Conservation (phyloP, 2,113 vertebrate genomes). For the Laticauda laticaudata region DNA sequence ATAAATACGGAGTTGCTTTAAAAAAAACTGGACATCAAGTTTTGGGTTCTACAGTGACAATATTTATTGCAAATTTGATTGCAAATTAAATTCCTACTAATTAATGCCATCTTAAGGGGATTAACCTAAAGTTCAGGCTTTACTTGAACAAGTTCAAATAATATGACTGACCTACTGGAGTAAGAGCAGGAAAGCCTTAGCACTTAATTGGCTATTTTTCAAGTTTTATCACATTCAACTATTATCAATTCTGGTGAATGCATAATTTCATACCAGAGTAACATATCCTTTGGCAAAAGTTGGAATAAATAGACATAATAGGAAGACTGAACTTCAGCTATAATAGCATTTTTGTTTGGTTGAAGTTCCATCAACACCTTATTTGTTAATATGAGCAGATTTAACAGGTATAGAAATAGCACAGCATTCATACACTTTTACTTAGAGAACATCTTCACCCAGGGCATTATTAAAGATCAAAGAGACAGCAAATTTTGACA, state of each 20-base stretch:
- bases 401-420: neutral
- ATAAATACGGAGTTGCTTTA: conserved; percentile 4
- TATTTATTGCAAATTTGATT: conserved; percentile 39
- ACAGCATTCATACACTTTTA: neutral
- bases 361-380: neutral
- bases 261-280: fast-evolving
- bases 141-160: conserved; percentile 31
- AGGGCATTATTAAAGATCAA: neutral
- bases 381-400: neutral
- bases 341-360: neutral
- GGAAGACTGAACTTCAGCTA: neutral
- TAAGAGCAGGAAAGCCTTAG: neutral
- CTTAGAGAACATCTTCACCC: neutral
- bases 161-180: neutral
- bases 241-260: neutral
- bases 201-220: neutral
- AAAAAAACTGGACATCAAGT: conserved; percentile 1
- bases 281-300: neutral
- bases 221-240: neutral
- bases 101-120: conserved; percentile 20
- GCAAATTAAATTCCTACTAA: conserved; percentile 42
- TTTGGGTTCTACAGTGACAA: conserved; percentile 18
- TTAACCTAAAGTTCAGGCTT: conserved; percentile 18
- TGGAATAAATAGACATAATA: neutral
- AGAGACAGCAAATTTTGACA: neutral